Percentiles rank a stretch among this genome's conserved stretches.
phyloP scores from a whole-genome alignment of 2,797 vertebrate species.

The Muraenolepis orangiensis region DNA sequence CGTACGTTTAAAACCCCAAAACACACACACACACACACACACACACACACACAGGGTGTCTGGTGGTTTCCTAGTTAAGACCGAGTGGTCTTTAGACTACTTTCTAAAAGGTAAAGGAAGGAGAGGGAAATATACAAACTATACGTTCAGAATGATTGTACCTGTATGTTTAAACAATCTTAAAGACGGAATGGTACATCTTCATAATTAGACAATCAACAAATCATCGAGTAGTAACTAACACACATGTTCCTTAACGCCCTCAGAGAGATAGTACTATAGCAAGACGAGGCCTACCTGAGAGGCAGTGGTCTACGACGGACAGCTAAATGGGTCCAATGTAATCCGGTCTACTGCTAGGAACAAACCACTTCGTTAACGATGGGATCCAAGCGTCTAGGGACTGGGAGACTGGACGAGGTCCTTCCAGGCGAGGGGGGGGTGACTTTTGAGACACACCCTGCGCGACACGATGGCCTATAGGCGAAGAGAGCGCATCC shows the following conservation, averaged over 20 bases:
- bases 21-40: background rate
- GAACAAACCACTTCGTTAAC: no score
- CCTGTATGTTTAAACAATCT: no score
- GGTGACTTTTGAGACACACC: background rate
- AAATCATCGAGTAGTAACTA: background rate
- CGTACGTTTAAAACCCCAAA: no score
- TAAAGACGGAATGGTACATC: no score
- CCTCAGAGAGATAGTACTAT: no score
- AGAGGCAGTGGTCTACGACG: no score
- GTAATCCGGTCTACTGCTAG: no score
- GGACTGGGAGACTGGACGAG: background rate
- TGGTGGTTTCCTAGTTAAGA: background rate
- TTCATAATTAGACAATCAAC: no score
- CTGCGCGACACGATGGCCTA: background rate
- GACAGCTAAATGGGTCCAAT: no score
- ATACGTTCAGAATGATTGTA: background rate
- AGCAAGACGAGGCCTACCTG: no score
- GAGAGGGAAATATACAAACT: background rate
- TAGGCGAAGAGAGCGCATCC: background rate
- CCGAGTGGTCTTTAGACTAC: background rate
- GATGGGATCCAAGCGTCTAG: no score
- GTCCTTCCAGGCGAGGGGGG: background rate
- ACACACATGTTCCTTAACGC: background rate
- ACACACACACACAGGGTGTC: no score
- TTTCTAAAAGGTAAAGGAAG: background rate